Evolutionary conservation across 2,888 invertebrate genomes (phyloP).

Genomic region (Acrobasis consociella): DNA sequence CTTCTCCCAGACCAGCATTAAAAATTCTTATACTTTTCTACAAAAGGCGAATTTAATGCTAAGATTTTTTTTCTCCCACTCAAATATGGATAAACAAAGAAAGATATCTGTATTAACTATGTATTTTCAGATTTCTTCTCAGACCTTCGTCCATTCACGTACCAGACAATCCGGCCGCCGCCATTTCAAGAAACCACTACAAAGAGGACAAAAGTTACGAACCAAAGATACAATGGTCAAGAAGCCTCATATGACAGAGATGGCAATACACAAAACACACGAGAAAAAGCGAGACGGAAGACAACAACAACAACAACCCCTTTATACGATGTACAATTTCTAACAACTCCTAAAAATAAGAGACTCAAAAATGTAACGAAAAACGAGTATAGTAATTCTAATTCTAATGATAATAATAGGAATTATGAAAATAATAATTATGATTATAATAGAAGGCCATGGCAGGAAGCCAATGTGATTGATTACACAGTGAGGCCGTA

Average conservation of each 20-base stretch:
- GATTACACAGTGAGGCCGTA: slow-evolving; percentile 28
- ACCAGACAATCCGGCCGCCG: slow-evolving; percentile 16
- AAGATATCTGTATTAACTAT: background rate
- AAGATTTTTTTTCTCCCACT: too few species aligned
- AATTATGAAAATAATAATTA: slow-evolving; percentile 23
- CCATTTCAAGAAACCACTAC: slow-evolving; percentile 16
- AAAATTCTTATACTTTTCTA: too few species aligned
- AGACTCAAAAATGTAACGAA: slow-evolving; percentile 27
- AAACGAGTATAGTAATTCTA: slow-evolving; percentile 27
- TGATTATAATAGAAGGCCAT: slow-evolving; percentile 21
- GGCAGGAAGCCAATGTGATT: slow-evolving; percentile 23
- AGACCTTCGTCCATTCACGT: slow-evolving; percentile 13
- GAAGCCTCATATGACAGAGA: slow-evolving; percentile 31
- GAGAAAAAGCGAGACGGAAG: slow-evolving; percentile 19
- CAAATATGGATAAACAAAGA: too few species aligned
- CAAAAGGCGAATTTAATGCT: too few species aligned
- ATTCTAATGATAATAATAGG: background rate
- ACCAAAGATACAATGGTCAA: slow-evolving; percentile 28
- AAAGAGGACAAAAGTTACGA: slow-evolving; percentile 20
- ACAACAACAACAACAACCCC: slow-evolving; percentile 27
- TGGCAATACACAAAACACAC: slow-evolving; percentile 28
- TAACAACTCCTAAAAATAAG: slow-evolving; percentile 33
- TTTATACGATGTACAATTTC: slow-evolving; percentile 30
- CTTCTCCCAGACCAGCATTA: too few species aligned
- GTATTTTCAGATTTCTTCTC: slow-evolving; percentile 18